phyloP scores from a whole-genome alignment of 1,140 invertebrate species.

The Dreissena rostriformis region DNA sequence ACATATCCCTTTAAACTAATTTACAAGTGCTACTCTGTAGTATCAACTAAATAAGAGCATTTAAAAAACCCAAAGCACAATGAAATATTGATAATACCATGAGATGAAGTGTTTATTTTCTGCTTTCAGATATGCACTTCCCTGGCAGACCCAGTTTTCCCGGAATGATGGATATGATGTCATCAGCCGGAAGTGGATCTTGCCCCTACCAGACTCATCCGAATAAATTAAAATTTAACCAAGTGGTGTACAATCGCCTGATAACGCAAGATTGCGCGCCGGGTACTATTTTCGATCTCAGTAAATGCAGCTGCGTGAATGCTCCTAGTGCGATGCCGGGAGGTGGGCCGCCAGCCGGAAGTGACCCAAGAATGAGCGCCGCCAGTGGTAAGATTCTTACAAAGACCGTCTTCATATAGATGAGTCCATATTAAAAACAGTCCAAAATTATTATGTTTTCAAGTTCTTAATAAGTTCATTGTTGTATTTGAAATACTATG shows the following conservation, averaged over 20 bases:
- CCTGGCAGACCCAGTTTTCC: background rate
- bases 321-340: background rate
- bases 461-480: no score
- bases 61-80: no score
- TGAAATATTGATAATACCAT: no score
- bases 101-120: no score
- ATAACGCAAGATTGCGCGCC: constrained; percentile 28
- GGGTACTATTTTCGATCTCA: constrained; percentile 36
- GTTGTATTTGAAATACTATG: no score
- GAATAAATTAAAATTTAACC: constrained; percentile 22
- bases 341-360: constrained; percentile 2
- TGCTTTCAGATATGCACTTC: background rate
- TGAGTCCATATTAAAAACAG: no score
- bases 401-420: no score
- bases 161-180: background rate
- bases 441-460: no score
- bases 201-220: constrained; percentile 29
- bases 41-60: no score
- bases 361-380: constrained; percentile 19
- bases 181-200: background rate
- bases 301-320: constrained; percentile 45
- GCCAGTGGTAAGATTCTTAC: background rate
- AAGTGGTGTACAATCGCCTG: constrained; percentile 18
- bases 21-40: no score
- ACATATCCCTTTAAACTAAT: no score